phyloP scores from a whole-genome alignment of 2,797 vertebrate genomes.

The Scolopax bukidnonensis region DNA sequence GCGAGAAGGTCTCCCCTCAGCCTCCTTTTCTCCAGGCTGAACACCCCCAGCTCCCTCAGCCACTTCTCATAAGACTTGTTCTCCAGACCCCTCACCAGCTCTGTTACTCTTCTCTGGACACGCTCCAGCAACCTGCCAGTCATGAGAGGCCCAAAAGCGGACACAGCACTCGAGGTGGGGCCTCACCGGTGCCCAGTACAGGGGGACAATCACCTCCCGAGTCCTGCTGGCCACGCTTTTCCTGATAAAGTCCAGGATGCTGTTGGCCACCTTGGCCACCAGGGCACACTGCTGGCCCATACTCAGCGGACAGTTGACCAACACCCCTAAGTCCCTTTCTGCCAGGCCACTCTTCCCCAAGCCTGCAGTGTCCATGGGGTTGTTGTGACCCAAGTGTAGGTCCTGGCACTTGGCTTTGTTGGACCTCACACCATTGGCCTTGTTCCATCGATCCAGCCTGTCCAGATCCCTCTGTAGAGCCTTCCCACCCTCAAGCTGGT shows the following conservation, averaged over 20 bases:
- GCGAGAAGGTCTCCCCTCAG: background rate
- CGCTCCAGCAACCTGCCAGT: background rate
- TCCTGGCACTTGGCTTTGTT: background rate
- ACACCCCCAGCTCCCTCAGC: background rate
- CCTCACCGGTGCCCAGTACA: background rate
- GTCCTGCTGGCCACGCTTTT: background rate
- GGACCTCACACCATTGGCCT: background rate
- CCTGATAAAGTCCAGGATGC: background rate
- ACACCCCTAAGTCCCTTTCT: no score
- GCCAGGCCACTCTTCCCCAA: no score
- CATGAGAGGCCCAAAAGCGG: background rate
- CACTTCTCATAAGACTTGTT: background rate
- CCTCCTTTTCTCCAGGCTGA: background rate
- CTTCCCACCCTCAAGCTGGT: background rate
- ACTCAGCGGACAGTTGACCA: background rate
- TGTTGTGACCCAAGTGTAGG: background rate
- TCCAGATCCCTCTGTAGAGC: background rate
- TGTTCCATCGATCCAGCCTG: background rate
- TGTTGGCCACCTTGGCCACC: background rate
- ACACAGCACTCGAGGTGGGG: background rate
- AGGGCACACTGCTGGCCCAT: background rate
- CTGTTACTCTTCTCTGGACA: background rate
- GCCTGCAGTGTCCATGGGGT: background rate
- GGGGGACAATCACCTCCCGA: background rate
- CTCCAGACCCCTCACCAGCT: background rate